Evolutionary conservation across 2,888 invertebrate species (phyloP).

Genomic region (Lacanobia oleracea): DNA sequence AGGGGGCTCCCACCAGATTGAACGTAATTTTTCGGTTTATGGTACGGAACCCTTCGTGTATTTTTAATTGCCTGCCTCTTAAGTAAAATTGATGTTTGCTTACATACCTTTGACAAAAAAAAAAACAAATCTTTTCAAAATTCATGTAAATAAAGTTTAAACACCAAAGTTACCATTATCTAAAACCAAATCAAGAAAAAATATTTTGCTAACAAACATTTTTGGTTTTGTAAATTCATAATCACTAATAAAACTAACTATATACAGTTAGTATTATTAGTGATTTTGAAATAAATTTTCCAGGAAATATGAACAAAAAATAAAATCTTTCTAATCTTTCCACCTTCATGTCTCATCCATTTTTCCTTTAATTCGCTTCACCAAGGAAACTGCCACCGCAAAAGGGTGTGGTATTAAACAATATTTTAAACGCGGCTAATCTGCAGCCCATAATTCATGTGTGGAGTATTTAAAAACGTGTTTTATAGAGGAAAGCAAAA

Average conservation of each 20-base stretch:
- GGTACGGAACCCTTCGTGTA: too few relatives aligned
- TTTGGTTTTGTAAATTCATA: too few relatives aligned
- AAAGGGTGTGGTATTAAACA: constrained; percentile 56
- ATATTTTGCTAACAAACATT: neutral
- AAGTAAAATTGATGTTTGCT: too few relatives aligned
- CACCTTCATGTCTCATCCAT: neutral
- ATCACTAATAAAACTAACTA: too few relatives aligned
- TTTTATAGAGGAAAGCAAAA: constrained; percentile 59
- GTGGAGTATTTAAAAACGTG: constrained; percentile 54
- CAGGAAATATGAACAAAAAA: too few relatives aligned
- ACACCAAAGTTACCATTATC: neutral
- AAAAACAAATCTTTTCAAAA: too few relatives aligned
- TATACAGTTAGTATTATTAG: too few relatives aligned
- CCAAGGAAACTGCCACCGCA: constrained; percentile 33
- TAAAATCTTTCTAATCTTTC: neutral
- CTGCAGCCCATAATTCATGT: constrained; percentile 59
- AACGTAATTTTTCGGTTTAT: too few relatives aligned
- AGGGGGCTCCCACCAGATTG: too few relatives aligned
- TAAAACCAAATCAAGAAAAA: neutral
- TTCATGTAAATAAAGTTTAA: neutral
- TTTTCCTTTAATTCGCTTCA: constrained; percentile 20
- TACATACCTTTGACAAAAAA: too few relatives aligned
- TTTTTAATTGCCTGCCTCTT: too few relatives aligned
- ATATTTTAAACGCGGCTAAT: constrained; percentile 62
- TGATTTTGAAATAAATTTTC: too few relatives aligned